A percentile compares a stretch with the other conserved stretches of the same genome.
Conservation (phyloP, 1,140 invertebrate genomes). For the Lepidurus packardi region DNA sequence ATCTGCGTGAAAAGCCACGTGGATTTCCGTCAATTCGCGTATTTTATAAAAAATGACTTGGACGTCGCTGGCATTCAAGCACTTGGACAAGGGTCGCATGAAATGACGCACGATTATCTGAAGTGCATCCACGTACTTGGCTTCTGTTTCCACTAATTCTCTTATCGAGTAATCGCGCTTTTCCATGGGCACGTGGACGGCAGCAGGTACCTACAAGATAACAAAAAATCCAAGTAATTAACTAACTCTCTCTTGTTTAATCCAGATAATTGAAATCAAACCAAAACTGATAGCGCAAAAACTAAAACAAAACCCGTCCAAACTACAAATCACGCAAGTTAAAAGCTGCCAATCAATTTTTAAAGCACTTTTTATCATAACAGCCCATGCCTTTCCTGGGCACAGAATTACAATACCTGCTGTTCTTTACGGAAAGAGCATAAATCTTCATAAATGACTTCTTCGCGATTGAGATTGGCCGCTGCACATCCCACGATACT, state of each 20-base stretch:
- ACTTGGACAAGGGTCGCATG: slow-evolving; percentile 63
- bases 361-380: no score
- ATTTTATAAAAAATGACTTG: slow-evolving; percentile 81
- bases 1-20: slow-evolving; percentile 73
- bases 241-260: no score
- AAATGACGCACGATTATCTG: slow-evolving; percentile 79
- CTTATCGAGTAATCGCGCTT: slow-evolving; percentile 93
- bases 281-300: no score
- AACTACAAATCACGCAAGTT: no score
- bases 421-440: slow-evolving; percentile 38
- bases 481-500: background rate
- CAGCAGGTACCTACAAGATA: background rate
- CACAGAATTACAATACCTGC: background rate
- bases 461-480: slow-evolving; percentile 33
- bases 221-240: no score
- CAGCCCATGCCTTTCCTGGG: no score
- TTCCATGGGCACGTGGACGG: slow-evolving; percentile 47
- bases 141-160: slow-evolving; percentile 93
- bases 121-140: slow-evolving; percentile 91
- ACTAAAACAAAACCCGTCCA: no score
- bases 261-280: no score
- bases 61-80: slow-evolving; percentile 66
- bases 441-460: slow-evolving; percentile 48
- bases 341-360: no score
- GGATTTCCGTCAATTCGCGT: slow-evolving; percentile 80